Conservation (phyloP, 2,113 vertebrate species). For the Tychaedon coryphoeus region DNA sequence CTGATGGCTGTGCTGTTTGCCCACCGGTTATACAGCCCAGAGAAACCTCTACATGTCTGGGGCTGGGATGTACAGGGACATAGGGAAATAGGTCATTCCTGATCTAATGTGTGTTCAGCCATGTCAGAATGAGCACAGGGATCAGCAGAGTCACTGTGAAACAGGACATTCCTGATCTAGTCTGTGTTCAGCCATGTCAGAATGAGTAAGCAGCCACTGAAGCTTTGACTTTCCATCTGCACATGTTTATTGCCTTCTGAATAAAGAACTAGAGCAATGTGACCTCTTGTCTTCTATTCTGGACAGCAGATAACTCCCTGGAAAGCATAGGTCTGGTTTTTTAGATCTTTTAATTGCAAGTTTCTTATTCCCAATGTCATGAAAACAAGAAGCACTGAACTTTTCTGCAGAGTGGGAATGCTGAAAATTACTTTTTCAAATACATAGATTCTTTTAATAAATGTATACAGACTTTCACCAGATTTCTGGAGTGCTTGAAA, state of each 20-base stretch:
- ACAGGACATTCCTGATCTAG: background rate
- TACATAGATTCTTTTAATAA: background rate
- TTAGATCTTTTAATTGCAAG: background rate
- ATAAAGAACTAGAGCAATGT: background rate
- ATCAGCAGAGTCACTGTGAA: background rate
- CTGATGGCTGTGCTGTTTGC: background rate
- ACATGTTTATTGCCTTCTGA: background rate
- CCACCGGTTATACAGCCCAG: background rate
- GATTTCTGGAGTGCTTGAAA: background rate
- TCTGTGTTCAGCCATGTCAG: background rate
- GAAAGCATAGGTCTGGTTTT: background rate
- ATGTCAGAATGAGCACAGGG: too few species aligned
- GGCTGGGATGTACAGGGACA: background rate
- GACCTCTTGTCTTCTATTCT: background rate
- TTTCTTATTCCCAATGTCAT: background rate
- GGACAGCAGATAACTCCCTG: background rate
- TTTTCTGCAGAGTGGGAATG: background rate
- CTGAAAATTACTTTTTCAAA: background rate
- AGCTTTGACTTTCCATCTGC: background rate
- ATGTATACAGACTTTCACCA: background rate
- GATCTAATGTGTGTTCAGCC: background rate
- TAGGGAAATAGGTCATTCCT: rapidly evolving
- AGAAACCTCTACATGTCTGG: background rate
- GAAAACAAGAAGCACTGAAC: background rate
- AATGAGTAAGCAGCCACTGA: background rate